Base-by-base conservation (phyloP, 1,140 invertebrate genomes). In the Drosophila orena region DNA sequence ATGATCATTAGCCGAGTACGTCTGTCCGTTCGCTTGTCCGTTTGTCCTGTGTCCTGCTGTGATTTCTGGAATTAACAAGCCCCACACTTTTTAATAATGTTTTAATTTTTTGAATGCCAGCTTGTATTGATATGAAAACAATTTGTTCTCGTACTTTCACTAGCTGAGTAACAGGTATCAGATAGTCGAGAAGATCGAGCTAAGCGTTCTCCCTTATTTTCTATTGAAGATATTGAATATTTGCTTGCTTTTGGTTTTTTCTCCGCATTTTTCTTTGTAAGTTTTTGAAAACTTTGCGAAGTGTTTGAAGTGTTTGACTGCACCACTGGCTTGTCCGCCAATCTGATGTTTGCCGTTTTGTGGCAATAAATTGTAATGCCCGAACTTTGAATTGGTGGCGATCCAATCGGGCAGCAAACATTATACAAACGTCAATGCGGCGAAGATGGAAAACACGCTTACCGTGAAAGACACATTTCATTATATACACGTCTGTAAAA, bases 401-500 rank as follows among this genome's bases (percentile, higher is more conserved):
- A 65, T 65, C 40, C 44, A 62, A 56, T 35, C 62, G 62, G 73
- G 37, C 34, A 55, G 50, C 44, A 64, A 64, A 64, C 66, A 70
- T 70, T 50, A 70, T 69, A 42, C 64, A 70, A 69, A 69, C 49
- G 43, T 70, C 64, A 56, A 69, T 43, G 64, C 20, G 27, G 42
- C 50, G 35, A 70, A 56, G 66, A 74, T 74, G 52, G 58, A 73
- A 73, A 73, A 74, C 42, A 43, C 38, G 57, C 40, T 65, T 38
- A 27, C 38, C 12, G 11, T 40, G 17, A 44, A 14, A 73, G 14
- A 72, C 44, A 71, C 27, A 50, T 27, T 0, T 20, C 15, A n/a
- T 30, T 30, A 30, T 30, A 30, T 30, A 30, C 30, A 30, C 30
- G 30, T 30, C 8, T 30, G 30, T 10, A 17, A 43, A 35, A 14